Evolutionary conservation across 2,797 vertebrate genomes (phyloP).

Genomic region (Heliangelus exortis): DNA sequence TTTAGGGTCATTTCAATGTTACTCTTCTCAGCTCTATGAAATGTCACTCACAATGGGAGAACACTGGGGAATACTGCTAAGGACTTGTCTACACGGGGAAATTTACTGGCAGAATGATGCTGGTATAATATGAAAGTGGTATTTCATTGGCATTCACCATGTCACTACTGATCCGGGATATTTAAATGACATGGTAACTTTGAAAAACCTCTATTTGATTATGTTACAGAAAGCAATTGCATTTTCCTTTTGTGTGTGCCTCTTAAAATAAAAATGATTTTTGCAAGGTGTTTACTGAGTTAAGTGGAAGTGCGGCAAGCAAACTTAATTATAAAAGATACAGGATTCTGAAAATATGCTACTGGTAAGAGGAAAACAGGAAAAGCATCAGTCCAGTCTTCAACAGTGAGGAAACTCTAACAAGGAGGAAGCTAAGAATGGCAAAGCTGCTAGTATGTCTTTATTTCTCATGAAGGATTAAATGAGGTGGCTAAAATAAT

Average conservation of each 20-base stretch:
- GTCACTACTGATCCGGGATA: slow-evolving; percentile 16
- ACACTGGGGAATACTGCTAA: slow-evolving; percentile 46
- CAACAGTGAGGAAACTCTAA: neutral
- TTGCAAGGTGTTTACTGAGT: slow-evolving; percentile 40
- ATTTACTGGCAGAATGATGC: slow-evolving; percentile 30
- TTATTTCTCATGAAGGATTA: neutral
- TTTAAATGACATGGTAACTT: slow-evolving; percentile 58
- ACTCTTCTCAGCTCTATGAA: slow-evolving; percentile 50
- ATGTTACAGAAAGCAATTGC: slow-evolving; percentile 2
- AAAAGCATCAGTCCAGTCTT: neutral
- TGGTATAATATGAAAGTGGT: neutral
- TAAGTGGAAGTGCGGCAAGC: neutral
- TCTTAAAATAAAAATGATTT: slow-evolving; percentile 59
- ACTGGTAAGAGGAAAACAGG: neutral
- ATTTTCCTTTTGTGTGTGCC: slow-evolving; percentile 26
- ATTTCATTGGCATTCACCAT: slow-evolving; percentile 57
- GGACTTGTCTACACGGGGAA: slow-evolving; percentile 6
- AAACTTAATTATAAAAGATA: slow-evolving; percentile 29
- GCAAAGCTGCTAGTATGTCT: neutral
- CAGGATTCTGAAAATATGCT: neutral
- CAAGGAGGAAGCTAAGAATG: neutral
- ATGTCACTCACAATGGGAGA: slow-evolving; percentile 54
- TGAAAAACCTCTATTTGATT: slow-evolving; percentile 46
- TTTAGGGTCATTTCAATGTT: slow-evolving; percentile 55
- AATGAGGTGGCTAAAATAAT: neutral